Percentiles rank a stretch among this genome's conserved stretches.
These are phyloP conservation scores for Chrosomus eos DNA, from an alignment of 2,797 vertebrate species.

Conservation along the genomic window DNA sequence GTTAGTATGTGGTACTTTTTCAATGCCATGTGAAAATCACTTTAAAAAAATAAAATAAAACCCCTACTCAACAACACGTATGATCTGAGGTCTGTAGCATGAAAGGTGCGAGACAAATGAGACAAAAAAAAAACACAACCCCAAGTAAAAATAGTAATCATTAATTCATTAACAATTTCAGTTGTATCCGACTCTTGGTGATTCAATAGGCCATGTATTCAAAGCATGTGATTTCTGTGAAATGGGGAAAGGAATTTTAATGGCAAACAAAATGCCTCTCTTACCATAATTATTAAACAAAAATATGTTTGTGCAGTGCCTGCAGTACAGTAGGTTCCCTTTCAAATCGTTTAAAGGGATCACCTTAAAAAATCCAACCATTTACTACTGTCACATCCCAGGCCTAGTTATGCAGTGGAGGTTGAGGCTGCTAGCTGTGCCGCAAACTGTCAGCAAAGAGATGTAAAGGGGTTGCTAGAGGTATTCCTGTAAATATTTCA, in stretches of 20 bases:
- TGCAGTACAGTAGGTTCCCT: not conserved
- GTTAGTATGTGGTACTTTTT: not conserved
- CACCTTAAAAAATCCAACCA: not conserved
- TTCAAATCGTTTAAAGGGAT: not conserved
- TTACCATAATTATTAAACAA: not conserved
- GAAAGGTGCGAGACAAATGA: not conserved
- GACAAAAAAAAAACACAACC: not conserved
- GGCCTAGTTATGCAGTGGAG: not conserved
- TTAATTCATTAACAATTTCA: not conserved
- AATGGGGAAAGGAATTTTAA: not conserved
- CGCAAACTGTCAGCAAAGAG: constrained; percentile 22
- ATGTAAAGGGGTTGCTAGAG: constrained; percentile 52
- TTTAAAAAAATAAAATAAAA: not conserved
- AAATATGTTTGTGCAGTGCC: not conserved
- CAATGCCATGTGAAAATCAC: not conserved
- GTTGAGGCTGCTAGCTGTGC: constrained; percentile 1
- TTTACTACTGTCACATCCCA: constrained; percentile 10
- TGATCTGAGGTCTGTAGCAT: not conserved
- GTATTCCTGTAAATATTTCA: constrained; percentile 56
- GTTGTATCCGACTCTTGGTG: not conserved
- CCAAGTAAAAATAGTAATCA: too few species aligned
- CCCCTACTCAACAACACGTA: not conserved
- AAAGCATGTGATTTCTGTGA: not conserved
- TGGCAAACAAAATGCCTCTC: not conserved
- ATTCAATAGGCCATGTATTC: not conserved